Conservation (phyloP, 2,797 vertebrate genomes). For the Ctenopoma kingsleyae region DNA sequence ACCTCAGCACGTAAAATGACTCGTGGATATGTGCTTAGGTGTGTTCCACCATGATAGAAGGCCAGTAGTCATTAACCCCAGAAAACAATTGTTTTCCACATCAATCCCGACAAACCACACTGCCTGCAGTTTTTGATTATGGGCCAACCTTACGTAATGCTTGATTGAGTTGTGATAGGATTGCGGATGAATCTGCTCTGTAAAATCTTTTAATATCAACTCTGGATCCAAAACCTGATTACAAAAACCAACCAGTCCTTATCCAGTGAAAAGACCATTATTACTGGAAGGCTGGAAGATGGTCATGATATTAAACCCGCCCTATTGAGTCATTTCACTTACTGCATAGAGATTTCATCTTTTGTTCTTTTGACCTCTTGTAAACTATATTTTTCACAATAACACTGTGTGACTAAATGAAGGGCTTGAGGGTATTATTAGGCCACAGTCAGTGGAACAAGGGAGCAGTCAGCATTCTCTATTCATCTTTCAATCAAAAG, state of each 20-base stretch:
- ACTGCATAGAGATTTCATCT: constrained; percentile 26
- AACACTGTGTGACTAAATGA: constrained; percentile 25
- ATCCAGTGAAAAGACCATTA: constrained; percentile 42
- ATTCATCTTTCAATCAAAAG: constrained; percentile 55
- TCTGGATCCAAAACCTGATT: constrained; percentile 45
- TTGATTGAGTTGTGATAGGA: constrained; percentile 61
- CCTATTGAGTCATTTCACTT: background rate
- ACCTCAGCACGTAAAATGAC: constrained; percentile 45
- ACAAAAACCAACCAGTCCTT: constrained; percentile 35
- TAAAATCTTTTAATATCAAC: constrained; percentile 61
- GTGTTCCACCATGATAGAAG: constrained; percentile 55
- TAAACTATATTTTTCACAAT: constrained; percentile 18
- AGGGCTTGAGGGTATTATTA: constrained; percentile 39
- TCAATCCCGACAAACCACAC: constrained; percentile 43
- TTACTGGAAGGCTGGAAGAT: constrained; percentile 41
- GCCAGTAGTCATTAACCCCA: constrained; percentile 60
- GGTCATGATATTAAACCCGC: constrained; percentile 31
- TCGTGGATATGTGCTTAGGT: background rate
- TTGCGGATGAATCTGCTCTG: constrained; percentile 55
- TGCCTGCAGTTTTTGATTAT: constrained; percentile 62
- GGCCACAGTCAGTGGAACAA: constrained; percentile 50
- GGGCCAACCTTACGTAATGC: constrained; percentile 45
- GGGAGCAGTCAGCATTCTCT: constrained; percentile 51
- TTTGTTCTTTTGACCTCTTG: constrained; percentile 45
- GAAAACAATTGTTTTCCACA: constrained; percentile 54